These are phyloP conservation scores for Platysternon megacephalum DNA, from an alignment of 2,113 vertebrate species.

Conservation along the genomic window DNA sequence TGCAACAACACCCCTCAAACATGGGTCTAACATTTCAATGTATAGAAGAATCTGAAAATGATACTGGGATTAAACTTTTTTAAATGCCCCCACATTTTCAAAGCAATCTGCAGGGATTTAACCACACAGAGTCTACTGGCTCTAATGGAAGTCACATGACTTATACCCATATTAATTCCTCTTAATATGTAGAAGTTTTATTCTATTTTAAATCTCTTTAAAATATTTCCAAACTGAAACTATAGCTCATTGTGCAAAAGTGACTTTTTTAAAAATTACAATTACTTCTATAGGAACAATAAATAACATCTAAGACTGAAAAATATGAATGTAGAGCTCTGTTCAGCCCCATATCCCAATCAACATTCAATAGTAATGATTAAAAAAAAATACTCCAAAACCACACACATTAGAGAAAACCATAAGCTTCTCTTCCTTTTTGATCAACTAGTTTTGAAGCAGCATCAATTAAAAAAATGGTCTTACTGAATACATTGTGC, in stretches of 20 bases:
- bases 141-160: not conserved
- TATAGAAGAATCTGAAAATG: not conserved
- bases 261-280: conserved; percentile 8
- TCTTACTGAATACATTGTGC: not conserved
- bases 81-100: not conserved
- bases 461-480: accelerated
- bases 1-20: not conserved
- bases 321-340: not conserved
- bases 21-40: not conserved
- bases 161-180: not conserved
- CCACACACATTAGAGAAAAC: not conserved
- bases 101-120: not conserved
- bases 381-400: not conserved
- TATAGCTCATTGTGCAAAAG: not conserved
- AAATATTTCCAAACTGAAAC: not conserved
- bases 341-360: not conserved
- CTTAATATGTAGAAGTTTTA: not conserved
- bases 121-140: not conserved
- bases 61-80: not conserved
- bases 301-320: not conserved
- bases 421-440: not conserved
- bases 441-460: not conserved
- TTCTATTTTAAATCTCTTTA: not conserved
- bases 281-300: not conserved
- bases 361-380: not conserved